Evolutionary conservation across 2,888 invertebrate species (phyloP), one percentile per base, ranked within the genome.

Genomic region (Eubasilissa splendida): DNA sequence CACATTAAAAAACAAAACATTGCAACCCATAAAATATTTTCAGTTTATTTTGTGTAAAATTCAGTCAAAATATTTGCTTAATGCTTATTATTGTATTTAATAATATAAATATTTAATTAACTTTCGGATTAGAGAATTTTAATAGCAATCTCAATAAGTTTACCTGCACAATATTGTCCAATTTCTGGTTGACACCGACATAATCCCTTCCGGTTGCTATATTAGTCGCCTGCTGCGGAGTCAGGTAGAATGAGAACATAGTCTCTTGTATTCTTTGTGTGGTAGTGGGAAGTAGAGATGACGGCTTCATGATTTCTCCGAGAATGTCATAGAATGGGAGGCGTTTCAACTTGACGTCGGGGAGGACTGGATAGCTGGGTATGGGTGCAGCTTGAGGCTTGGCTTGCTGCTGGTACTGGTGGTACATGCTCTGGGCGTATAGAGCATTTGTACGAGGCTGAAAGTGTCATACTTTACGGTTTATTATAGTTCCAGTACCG

Each of bases 321-420:
- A 96, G 87, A 83, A 96, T 92, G 88, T 98, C 98, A 88, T 96
- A 99, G 89, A 99, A 99, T 3, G 99, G 98, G 76, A 99, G 90
- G 86, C 94, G 94, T 87, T 96, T 97, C 85, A 98, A 93, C 86
- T 94, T 94, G n/a, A 99, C 97, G 88, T 98, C 97, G 0, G 98
- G 97, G 87, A 97, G 96, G 76, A 97, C 94, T 7, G 97, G 97
- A 88, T 94, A 94, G 58, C 90, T 91, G 83, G 91, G 91, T 4
- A 79, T 53, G 85, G 77, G 85, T 85, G 79, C 58, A 7, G 78
- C 74, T 58, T 70, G 77, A 12, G 79, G 50, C 58, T 80, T 77
- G 14, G 77, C 76, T 42, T 60, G 65, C 79, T 87, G 87, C 82
- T 90, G 89, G 86, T 91, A 92, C 33, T 91, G 91, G 86, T 91